These are phyloP conservation scores for Elysia crispata DNA, from an alignment of 2,888 invertebrate genomes.

Conservation along the genomic window DNA sequence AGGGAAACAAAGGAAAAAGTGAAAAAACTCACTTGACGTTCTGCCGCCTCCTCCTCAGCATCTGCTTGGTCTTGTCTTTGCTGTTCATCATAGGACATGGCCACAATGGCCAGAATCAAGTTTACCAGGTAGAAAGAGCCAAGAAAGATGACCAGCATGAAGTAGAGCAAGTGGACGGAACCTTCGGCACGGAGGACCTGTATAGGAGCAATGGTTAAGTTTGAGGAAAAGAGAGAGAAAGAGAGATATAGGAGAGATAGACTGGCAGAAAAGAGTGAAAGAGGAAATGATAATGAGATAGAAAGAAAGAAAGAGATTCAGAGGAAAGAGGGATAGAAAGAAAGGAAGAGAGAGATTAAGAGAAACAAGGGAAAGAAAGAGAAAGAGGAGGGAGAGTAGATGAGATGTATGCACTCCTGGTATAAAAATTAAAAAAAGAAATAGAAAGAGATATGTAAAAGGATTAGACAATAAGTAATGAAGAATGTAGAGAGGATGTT, in stretches of 20 bases:
- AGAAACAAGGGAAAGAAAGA: too few species aligned
- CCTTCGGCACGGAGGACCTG: conserved; percentile 95
- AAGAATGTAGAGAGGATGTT: too few species aligned
- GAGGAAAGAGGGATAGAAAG: too few species aligned
- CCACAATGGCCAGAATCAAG: conserved; percentile 99
- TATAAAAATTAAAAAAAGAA: too few species aligned
- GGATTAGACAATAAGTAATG: too few species aligned
- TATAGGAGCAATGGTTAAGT: not conserved
- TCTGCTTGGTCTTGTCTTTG: conserved; percentile 92
- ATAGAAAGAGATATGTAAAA: too few species aligned
- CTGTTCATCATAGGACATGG: conserved; percentile 99
- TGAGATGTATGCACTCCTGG: too few species aligned
- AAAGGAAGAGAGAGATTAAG: too few species aligned
- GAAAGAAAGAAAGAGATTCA: too few species aligned
- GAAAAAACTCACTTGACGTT: conserved; percentile 60
- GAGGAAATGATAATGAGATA: too few species aligned
- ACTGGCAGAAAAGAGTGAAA: not conserved
- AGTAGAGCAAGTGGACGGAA: conserved; percentile 98
- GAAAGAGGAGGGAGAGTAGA: too few species aligned
- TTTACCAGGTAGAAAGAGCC: conserved; percentile 99
- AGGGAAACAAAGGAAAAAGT: not conserved
- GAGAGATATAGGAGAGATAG: too few species aligned
- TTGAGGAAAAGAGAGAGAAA: not conserved
- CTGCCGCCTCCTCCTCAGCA: conserved; percentile 89
- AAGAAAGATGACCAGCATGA: conserved; percentile 98